Evolutionary conservation across 2,888 invertebrate genomes (phyloP), one percentile per base, ranked within the genome.

Genomic region (Mythimna pallens): DNA sequence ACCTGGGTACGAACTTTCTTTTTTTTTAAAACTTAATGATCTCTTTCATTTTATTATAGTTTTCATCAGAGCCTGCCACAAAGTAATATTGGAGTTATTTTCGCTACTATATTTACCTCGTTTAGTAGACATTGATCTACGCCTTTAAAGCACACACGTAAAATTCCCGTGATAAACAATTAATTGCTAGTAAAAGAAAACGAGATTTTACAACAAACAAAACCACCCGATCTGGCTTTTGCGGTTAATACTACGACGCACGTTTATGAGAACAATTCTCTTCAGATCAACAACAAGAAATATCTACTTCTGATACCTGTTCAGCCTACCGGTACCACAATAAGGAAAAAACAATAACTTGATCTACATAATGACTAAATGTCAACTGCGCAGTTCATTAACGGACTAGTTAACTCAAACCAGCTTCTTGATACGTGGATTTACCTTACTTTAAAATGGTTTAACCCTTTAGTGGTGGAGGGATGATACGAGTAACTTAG

Each of bases 391-490:
- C 54, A n/a, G 54, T 25, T 4, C 25, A 50, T 36, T 50, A 52
- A 30, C n/a, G n/a, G 55, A 9, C 17, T 30, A 20, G 43, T 55
- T 9, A 43, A 14, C 5, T 22, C 14, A 3, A 36, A 64, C 20
- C 40, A 43, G 58, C 40, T 3, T n/a, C 54, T 71, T 43, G 40
- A 34, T 70, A 17, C 34, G 12, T 25, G 62, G 55, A 14, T 73
- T 73, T 55, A 62, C 36, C 61, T 71, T 55, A 57, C 9, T 73
- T 73, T 9, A 36, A 36, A 61, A 55, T 34, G 25, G 4, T 25
- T 36, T 71, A 55, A 73, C 72, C 72, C 72, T 55, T 3, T 1
- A 7, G 12, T 36, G 54, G 14, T n/a, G 25, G 4, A 25, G 20
- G 34, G n/a, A 17, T 58, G 12, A 50, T 8, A 30, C 17, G 20